Conservation (phyloP, 2,888 invertebrate species). For the Volucella bombylans region DNA sequence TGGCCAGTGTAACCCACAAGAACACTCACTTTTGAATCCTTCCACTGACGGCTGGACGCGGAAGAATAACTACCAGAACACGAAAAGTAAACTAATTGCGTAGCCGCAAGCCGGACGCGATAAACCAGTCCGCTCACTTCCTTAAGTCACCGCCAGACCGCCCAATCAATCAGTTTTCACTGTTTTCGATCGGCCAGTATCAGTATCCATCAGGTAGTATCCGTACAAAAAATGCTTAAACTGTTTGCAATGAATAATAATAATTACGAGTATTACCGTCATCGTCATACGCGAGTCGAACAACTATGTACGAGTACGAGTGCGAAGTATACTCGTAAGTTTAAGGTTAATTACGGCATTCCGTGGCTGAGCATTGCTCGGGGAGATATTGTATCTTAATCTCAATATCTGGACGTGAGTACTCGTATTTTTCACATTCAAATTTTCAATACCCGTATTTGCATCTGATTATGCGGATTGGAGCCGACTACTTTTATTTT, state of each 20-base stretch:
- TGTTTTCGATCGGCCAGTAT: neutral
- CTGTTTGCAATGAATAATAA: conserved; percentile 45
- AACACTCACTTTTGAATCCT: too few relatives aligned
- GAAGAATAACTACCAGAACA: too few relatives aligned
- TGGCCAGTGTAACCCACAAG: too few relatives aligned
- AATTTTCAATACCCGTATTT: conserved; percentile 28
- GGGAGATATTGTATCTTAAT: neutral
- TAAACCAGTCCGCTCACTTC: conserved; percentile 40
- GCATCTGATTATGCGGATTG: conserved; percentile 40
- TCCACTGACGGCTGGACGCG: too few relatives aligned
- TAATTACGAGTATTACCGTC: too few relatives aligned
- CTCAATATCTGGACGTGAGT: neutral
- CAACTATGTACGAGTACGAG: conserved; percentile 10
- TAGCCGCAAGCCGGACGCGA: neutral
- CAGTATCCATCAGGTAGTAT: conserved; percentile 41
- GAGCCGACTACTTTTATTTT: neutral
- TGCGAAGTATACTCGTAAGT: too few relatives aligned
- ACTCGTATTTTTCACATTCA: conserved; percentile 35
- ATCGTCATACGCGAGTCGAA: conserved; percentile 26
- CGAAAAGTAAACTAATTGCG: too few relatives aligned
- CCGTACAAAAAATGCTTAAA: neutral
- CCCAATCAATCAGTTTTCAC: conserved; percentile 48
- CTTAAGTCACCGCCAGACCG: conserved; percentile 3
- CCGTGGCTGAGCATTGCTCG: conserved; percentile 1
- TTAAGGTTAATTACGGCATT: conserved; percentile 63